Percentiles rank a stretch among this genome's conserved stretches.
Conservation (phyloP, 2,797 vertebrate genomes). For the Oophaga sylvatica region DNA sequence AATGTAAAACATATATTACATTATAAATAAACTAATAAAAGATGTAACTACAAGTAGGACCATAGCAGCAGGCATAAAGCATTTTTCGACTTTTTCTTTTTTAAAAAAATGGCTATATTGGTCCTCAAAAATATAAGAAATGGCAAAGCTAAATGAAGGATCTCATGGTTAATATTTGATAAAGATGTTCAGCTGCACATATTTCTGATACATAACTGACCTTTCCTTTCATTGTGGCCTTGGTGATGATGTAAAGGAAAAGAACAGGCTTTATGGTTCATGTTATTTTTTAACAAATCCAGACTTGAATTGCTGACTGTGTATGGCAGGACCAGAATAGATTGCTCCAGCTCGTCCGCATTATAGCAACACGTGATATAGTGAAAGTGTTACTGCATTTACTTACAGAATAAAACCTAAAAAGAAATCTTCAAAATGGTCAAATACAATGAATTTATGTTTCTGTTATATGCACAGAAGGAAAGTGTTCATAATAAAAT, state of each 20-base stretch:
- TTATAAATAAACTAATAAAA: not conserved
- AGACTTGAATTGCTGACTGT: slow-evolving; percentile 20
- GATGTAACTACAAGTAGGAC: not conserved
- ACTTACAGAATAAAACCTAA: not conserved
- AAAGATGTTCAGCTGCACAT: not conserved
- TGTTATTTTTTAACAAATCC: slow-evolving; percentile 3
- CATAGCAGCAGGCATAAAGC: not conserved
- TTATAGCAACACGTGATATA: not conserved
- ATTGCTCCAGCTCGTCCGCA: not conserved
- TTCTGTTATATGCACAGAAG: too few relatives aligned
- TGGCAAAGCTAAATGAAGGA: not conserved
- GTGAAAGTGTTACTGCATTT: not conserved
- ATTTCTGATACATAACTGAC: slow-evolving; percentile 16
- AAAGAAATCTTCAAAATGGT: not conserved
- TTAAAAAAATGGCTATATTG: not conserved
- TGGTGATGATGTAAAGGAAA: slow-evolving; percentile 4
- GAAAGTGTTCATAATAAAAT: not conserved
- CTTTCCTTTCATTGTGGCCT: slow-evolving; percentile 10
- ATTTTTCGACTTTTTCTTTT: not conserved
- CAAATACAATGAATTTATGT: not conserved
- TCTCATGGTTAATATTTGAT: slow-evolving; percentile 9
- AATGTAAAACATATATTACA: not conserved
- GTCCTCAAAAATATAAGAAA: not conserved
- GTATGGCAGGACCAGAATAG: slow-evolving; percentile 11
- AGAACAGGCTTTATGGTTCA: slow-evolving; percentile 6